A percentile compares a stretch with the other conserved stretches of the same genome.
These are phyloP conservation scores for Brenthis daphne DNA, from an alignment of 2,888 invertebrate genomes.

Conservation along the genomic window DNA sequence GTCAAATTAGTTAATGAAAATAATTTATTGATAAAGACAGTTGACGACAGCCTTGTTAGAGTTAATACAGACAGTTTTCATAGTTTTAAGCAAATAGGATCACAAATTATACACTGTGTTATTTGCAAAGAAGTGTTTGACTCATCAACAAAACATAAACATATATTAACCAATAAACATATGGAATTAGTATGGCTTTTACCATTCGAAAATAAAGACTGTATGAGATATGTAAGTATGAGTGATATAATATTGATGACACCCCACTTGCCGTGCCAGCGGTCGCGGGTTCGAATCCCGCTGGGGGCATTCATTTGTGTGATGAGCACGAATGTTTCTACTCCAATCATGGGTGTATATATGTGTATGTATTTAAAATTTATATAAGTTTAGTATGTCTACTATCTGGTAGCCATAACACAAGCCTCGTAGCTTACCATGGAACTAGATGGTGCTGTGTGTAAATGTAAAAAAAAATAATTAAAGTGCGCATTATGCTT, in stretches of 20 bases:
- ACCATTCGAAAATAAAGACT: conserved; percentile 42
- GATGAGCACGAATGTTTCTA: too few species aligned
- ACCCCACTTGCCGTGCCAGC: too few species aligned
- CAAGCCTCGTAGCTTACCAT: too few species aligned
- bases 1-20: conserved; percentile 12
- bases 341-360: too few species aligned
- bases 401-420: too few species aligned
- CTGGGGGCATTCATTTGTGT: too few species aligned
- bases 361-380: too few species aligned
- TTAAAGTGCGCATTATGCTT: background rate
- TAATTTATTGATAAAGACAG: conserved; percentile 32
- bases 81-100: conserved; percentile 33
- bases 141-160: conserved; percentile 7
- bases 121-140: conserved; percentile 28
- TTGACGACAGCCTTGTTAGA: conserved; percentile 38
- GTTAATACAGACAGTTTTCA: conserved; percentile 42
- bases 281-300: too few species aligned
- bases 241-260: background rate
- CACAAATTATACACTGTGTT: conserved; percentile 13
- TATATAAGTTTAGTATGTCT: too few species aligned
- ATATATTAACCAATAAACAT: conserved; percentile 39
- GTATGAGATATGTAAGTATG: conserved; percentile 41
- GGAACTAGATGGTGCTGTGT: too few species aligned
- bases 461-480: too few species aligned
- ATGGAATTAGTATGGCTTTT: conserved; percentile 35